Conservation (phyloP, 2,797 vertebrate species). For the Tenualosa ilisha region DNA sequence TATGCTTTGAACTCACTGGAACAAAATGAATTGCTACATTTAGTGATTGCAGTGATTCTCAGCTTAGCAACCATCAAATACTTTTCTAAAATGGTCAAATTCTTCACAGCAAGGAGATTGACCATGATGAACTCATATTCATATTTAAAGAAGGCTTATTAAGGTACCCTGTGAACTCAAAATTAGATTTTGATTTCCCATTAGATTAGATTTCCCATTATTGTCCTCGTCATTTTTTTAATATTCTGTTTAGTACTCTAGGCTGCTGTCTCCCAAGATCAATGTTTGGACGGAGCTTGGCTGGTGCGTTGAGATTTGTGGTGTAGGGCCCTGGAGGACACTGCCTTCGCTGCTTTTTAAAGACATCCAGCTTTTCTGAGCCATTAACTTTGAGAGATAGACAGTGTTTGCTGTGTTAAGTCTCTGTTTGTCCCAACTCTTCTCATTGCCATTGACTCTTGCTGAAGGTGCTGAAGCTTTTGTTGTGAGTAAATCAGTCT, state of each 20-base stretch:
- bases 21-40: too few relatives aligned
- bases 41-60: background rate
- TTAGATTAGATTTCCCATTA: too few relatives aligned
- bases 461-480: background rate
- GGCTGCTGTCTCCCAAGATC: too few relatives aligned
- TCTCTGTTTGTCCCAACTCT: slow-evolving; percentile 64
- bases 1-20: background rate
- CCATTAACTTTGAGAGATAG: slow-evolving; percentile 76
- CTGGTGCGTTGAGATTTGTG: slow-evolving; percentile 20
- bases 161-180: too few relatives aligned
- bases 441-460: slow-evolving; percentile 40
- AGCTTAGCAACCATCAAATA: background rate
- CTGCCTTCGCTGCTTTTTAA: slow-evolving; percentile 70
- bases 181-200: too few relatives aligned
- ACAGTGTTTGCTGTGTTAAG: slow-evolving; percentile 61
- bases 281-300: background rate
- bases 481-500: background rate
- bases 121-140: background rate
- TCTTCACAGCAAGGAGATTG: background rate
- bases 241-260: too few relatives aligned
- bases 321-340: slow-evolving; percentile 48
- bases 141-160: background rate
- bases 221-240: too few relatives aligned
- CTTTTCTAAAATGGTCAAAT: background rate
- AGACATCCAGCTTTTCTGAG: slow-evolving; percentile 74